Conservation (phyloP, 2,113 vertebrate species). For the Piprites chloris region DNA sequence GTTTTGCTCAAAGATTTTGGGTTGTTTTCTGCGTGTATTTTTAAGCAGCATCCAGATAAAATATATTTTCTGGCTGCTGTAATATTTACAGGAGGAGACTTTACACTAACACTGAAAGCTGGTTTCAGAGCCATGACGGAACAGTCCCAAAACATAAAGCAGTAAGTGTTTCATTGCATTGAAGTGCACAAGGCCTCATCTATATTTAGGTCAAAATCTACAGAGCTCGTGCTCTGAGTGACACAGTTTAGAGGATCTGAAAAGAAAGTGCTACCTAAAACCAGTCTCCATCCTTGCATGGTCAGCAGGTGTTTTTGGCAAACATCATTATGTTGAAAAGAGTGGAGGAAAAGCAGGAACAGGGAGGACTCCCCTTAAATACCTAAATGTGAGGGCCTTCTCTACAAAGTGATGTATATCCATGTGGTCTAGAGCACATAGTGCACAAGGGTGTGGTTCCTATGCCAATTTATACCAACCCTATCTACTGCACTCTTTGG, state of each 20-base stretch:
- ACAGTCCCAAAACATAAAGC: neutral
- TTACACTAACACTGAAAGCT: neutral
- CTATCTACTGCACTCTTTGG: neutral
- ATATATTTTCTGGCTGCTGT: constrained; percentile 47
- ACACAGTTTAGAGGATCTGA: neutral
- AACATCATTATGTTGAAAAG: neutral
- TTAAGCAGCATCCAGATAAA: constrained; percentile 55
- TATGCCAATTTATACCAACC: neutral
- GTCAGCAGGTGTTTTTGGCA: neutral
- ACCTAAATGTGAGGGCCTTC: neutral
- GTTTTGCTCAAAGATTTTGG: neutral
- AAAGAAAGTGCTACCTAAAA: neutral
- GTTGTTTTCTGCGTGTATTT: constrained; percentile 36
- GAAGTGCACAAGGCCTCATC: neutral
- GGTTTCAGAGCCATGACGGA: neutral
- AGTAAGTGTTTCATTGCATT: neutral
- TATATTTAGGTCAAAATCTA: neutral
- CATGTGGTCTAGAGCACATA: neutral
- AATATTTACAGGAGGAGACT: constrained; percentile 15
- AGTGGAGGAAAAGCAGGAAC: neutral
- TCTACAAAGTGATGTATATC: neutral
- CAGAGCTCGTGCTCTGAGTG: neutral
- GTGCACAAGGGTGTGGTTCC: neutral
- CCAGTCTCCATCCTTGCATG: neutral
- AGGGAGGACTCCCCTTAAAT: neutral